Base-by-base conservation (phyloP, 2,113 vertebrate species). In the Gallinago undulata region DNA sequence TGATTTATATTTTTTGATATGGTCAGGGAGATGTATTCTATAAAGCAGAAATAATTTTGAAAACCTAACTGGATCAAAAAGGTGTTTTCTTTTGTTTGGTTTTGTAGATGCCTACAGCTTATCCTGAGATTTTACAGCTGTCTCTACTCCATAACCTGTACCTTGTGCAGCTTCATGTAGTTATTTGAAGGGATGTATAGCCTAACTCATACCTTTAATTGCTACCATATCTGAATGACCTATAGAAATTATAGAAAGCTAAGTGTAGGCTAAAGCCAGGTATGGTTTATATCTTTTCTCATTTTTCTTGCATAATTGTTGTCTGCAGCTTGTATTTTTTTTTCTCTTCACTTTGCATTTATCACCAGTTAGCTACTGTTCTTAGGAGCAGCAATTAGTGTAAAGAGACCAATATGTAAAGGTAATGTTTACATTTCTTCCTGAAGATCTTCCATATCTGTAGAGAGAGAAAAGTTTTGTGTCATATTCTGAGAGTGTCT, bases 1-100 rank as follows among this genome's bases (percentile, higher is more conserved):
- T 68, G 19, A 92, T 84, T 92, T 93, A 45, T 80, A 94, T 53
- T 90, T 93, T 5, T 84, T 96, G 70, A 87, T 84, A 64, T 24
- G 41, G 23, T 45, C 47, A 81, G 68, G 57, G 22, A 89, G 6
- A 50, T 87, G 51, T 68, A 72, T 91, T 63, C 80, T 23, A 82
- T 37, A 74, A 97, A 93, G n/a, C 3, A 92, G 43, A 87, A 31
- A 37, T 79, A 14, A 48, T 84, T 53, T 60, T 88, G 10, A 60
- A 76, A 95, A 55, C 51, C 37, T 57, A 68, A 19, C 13, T 74
- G 18, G 2, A 83, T 18, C 55, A 51, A 37, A 92, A 95, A 86
- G 4, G 7, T 51, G 37, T 1, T 79, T 92, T 69, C 15, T 66
- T 92, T 86, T 57, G 5, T 72, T 89, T 59, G 13, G 5, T 80